phyloP scores from a whole-genome alignment of 2,113 vertebrate genomes.

The Eretmochelys imbricata region DNA sequence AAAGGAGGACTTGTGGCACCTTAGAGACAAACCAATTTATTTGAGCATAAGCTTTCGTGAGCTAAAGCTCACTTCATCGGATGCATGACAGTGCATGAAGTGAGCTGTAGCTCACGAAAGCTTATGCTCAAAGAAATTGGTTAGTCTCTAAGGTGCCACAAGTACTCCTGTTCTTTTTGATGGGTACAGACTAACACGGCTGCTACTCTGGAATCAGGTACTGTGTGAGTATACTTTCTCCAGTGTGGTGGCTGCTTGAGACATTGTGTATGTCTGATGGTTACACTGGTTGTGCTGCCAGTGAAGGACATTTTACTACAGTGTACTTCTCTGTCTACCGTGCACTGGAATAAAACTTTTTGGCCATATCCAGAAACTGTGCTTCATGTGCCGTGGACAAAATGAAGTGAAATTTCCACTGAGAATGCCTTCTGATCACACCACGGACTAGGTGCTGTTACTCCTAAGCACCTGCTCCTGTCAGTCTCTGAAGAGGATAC shows the following conservation, averaged over 20 bases:
- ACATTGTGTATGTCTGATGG: slow-evolving; percentile 29
- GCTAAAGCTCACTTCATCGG: too few species aligned
- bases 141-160: too few species aligned
- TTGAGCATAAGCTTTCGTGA: too few species aligned
- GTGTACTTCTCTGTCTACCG: slow-evolving; percentile 55
- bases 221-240: not conserved
- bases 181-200: too few species aligned
- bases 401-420: slow-evolving; percentile 53
- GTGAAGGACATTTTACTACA: slow-evolving; percentile 59
- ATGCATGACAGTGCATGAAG: too few species aligned
- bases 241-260: slow-evolving; percentile 31
- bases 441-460: slow-evolving; percentile 39
- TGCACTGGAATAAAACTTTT: slow-evolving; percentile 56
- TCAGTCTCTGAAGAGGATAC: not conserved
- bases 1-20: too few species aligned
- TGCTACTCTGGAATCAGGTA: not conserved
- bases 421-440: slow-evolving; percentile 48
- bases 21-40: too few species aligned
- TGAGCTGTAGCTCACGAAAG: too few species aligned
- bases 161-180: too few species aligned
- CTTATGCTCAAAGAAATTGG: too few species aligned
- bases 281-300: slow-evolving; percentile 36
- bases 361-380: slow-evolving; percentile 57
- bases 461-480: slow-evolving; percentile 29
- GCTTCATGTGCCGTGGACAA: slow-evolving; percentile 61